These are phyloP conservation scores for Aleiodes alternator DNA, from an alignment of 2,888 invertebrate genomes.

Conservation along the genomic window DNA sequence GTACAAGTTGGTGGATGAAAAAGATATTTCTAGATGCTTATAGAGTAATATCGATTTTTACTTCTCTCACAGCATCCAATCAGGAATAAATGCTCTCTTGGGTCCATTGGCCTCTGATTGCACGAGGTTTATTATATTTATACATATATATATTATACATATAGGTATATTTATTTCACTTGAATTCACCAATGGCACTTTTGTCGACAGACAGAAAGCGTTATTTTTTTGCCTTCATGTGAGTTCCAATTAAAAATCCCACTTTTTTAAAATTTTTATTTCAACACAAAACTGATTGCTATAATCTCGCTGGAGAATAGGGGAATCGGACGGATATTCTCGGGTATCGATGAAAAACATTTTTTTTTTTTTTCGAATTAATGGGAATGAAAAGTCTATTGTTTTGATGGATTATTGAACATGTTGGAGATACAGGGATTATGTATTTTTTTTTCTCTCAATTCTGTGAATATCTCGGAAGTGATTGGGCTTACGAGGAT, in stretches of 20 bases:
- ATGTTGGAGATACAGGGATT: no score
- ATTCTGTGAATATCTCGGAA: no score
- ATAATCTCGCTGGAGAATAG: no score
- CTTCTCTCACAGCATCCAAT: conserved; percentile 56
- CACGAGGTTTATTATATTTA: conserved; percentile 23
- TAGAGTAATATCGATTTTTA: conserved; percentile 55
- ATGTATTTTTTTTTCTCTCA: no score
- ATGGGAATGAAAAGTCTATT: no score
- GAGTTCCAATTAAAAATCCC: neutral
- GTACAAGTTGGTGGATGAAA: conserved; percentile 12
- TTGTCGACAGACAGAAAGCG: conserved; percentile 5
- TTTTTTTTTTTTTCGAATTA: no score
- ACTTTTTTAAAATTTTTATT: neutral
- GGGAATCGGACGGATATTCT: no score
- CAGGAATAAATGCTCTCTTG: conserved; percentile 58
- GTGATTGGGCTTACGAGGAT: no score
- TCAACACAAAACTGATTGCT: no score
- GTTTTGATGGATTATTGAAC: no score
- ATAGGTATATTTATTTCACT: neutral
- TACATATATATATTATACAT: no score
- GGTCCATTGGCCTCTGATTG: conserved; percentile 42
- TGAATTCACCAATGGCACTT: neutral
- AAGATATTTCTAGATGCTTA: conserved; percentile 20
- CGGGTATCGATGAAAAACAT: no score
- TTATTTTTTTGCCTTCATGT: neutral